A percentile compares a stretch with the other conserved stretches of the same genome.
These are phyloP conservation scores for Pseudolaguvia tuberculata DNA, from an alignment of 2,113 vertebrate species.

Conservation along the genomic window DNA sequence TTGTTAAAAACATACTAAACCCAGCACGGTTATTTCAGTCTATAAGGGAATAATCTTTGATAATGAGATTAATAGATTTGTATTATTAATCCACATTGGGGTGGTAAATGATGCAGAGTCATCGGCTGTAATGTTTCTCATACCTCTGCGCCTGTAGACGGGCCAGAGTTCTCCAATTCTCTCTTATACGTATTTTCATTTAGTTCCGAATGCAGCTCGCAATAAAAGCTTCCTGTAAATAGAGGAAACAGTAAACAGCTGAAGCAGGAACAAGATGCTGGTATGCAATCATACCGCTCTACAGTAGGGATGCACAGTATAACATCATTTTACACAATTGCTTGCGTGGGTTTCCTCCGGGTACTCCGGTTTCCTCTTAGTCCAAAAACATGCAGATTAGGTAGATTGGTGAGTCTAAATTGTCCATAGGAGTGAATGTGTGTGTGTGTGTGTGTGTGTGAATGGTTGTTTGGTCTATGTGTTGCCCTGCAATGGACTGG, in stretches of 20 bases:
- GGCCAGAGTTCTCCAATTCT: conserved; percentile 37
- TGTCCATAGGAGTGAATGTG: too few species aligned
- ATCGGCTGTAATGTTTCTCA: conserved; percentile 24
- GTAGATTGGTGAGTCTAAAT: too few species aligned
- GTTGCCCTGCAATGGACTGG: too few species aligned
- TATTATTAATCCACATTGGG: neutral
- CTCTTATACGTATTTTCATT: conserved; percentile 49
- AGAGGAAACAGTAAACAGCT: conserved; percentile 28
- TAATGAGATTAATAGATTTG: neutral
- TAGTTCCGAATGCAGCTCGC: conserved; percentile 64
- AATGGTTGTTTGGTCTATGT: too few species aligned
- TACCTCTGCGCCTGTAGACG: conserved; percentile 49
- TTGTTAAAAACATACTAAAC: too few species aligned
- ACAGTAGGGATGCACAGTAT: neutral
- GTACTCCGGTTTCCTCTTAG: too few species aligned
- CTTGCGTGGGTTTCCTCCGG: too few species aligned
- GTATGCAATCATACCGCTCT: conserved; percentile 11
- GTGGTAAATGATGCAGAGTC: conserved; percentile 1
- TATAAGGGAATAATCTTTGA: neutral
- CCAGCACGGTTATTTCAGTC: too few species aligned
- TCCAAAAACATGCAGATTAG: too few species aligned
- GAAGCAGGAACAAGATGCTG: conserved; percentile 9
- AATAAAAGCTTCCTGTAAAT: conserved; percentile 69
- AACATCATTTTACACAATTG: too few species aligned
- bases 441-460: too few species aligned